Evolutionary conservation across 2,888 invertebrate species (phyloP), one percentile per base, ranked within the genome.

Genomic region (Meghimatium bilineatum): DNA sequence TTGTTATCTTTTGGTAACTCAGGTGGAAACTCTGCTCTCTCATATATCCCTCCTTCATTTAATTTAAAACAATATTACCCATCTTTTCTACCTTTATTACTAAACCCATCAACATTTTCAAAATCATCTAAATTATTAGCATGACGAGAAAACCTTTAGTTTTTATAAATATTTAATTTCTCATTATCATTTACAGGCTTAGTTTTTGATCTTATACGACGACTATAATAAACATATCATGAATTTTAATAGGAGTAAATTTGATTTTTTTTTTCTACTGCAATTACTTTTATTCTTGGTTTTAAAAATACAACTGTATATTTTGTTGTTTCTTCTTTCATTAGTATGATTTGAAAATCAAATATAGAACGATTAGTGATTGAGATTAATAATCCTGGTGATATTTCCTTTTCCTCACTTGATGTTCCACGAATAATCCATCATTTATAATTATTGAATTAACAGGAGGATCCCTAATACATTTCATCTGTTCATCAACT

Each of bases 381-480:
- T 26, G 12, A 12, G 12, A 74, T 74, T 74, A 49, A 17, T 49
- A 74, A 49, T 74, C 49, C 72, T 44, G 72, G n/a, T n/a, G n/a
- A n/a, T n/a, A n/a, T n/a, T n/a, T n/a, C n/a, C n/a, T 72, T 74
- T 74, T 14, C 1, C 26, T n/a, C 20, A n/a, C 29, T 74, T n/a
- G 10, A 14, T 17, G 60, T n/a, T 1, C 23, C 38, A 38, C 23
- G 26, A 26, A 20, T 71, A 14, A 14, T 71, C 38, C 69, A 36
- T 69, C 49, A 74, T 49, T 74, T 74, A 74, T 74, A 49, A 74
- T 74, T 74, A 49, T 74, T 17, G 72, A 74, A 74, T 49, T 49
- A 49, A 49, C 29, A 29, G 72, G 72, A 49, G 49, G 44, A 29
- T 74, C 49, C 5, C 14, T 49, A 74, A 74, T 74, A 49, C 1